Base-by-base conservation (phyloP, 2,113 vertebrate species). In the Clupea harengus region DNA sequence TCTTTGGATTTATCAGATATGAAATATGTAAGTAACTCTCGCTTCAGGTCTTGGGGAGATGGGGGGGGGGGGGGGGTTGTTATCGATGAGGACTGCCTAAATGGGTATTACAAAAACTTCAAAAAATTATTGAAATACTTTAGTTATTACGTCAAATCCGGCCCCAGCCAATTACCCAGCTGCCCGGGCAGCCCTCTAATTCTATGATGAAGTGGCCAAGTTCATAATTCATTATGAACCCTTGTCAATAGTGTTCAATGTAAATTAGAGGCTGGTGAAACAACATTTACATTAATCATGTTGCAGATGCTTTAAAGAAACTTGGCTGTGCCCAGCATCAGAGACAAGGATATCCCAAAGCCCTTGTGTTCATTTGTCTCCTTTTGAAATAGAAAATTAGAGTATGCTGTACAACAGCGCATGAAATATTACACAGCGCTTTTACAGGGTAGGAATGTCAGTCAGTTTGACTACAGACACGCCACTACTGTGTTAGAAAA, bases 181-280 rank as follows among this genome's bases (percentile, higher is more conserved):
- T 90, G 83, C 88, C 82, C 82, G 87, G 84, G 88, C 81, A 83
- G 75, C 80, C 83, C 82, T 86, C 82, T 88, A 89, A 91, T 90
- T 86, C 75, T 54, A 50, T 89, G 89, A 89, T 90, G 82, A 87
- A 85, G 87, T 87, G 17, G 60, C 72, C 82, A 81, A 64, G 75
- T 89, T 88, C 87, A 91, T 90, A 88, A 90, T 86, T 91, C 88
- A 90, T 75, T 18, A 60, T 87, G 85, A 91, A 91, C 86, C 83
- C 81, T 89, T 91, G 89, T 91, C 89, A 90, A 89, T 88, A 90
- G n/a, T 84, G 82, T 82, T 85, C 60, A 91, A 89, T 88, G 87
- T 87, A 90, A 86, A 90, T 86, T 89, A 88, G 88, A 85, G 85
- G 87, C 87, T 88, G 87, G 86, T 89, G 89, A 87, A 90, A 86